Conservation (phyloP, 2,888 invertebrate species). For the Clivina fossor region DNA sequence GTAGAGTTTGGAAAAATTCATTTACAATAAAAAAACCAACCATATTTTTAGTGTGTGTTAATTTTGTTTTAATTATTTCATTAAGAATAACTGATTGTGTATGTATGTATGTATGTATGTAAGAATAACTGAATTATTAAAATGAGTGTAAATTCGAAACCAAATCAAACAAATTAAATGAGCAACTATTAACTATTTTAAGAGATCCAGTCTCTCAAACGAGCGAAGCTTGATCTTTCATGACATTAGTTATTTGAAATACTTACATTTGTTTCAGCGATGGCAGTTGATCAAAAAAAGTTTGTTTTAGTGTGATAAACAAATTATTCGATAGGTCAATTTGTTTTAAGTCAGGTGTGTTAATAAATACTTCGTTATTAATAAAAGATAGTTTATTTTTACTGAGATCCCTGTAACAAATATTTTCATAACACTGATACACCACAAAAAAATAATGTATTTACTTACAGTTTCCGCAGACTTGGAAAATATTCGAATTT, state of each 20-base stretch:
- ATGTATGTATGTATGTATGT: too few species aligned
- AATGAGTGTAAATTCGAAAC: too few species aligned
- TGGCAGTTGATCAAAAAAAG: conserved; percentile 61
- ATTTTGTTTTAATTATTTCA: too few species aligned
- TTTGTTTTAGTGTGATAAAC: conserved; percentile 15
- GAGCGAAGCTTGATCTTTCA: background rate
- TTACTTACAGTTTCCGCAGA: conserved; percentile 71
- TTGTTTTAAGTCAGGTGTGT: conserved; percentile 29
- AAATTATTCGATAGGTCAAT: conserved; percentile 30
- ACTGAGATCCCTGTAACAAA: conserved; percentile 70
- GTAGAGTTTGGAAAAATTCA: conserved; percentile 10
- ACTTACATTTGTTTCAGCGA: conserved; percentile 76
- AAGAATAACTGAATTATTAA: too few species aligned
- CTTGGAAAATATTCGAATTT: conserved; percentile 65
- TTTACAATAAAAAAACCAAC: background rate
- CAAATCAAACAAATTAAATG: too few species aligned
- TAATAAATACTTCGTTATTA: conserved; percentile 62
- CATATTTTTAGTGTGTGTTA: too few species aligned
- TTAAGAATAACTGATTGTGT: too few species aligned
- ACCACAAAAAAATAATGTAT: conserved; percentile 1
- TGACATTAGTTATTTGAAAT: conserved; percentile 4
- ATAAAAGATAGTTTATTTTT: conserved; percentile 74
- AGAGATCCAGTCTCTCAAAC: background rate
- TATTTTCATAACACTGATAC: conserved; percentile 25
- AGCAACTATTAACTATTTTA: too few species aligned